Evolutionary conservation across 2,113 vertebrate genomes (phyloP), one percentile per base, ranked within the genome.

Genomic region (Megaceryle maxima): DNA sequence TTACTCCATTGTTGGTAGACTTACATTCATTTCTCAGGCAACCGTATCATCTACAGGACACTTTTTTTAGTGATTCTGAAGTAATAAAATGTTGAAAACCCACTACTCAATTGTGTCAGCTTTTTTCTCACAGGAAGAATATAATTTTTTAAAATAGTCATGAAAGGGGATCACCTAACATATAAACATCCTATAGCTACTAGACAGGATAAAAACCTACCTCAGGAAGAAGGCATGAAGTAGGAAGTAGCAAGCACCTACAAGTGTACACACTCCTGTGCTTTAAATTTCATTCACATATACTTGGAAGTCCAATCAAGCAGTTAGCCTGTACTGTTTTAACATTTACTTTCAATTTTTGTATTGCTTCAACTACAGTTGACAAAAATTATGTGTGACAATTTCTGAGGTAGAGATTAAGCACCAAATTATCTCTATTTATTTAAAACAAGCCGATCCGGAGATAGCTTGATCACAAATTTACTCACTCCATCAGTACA

Each of bases 201-300:
- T 51, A 59, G 22, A 55, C n/a, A 37, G 62, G 39, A 87, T 21
- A 74, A 80, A 93, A 81, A 74, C 29, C 72, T 41, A 55, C 11
- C 46, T 88, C 31, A 55, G 76, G 56, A 75, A 88, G 53, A 67
- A 55, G 33, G 16, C 29, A 20, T 20, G 37, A 46, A 53, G n/a
- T 50, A 72, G 15, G 20, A 91, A 85, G 24, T 0, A 80, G 25
- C 41, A 92, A 87, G 39, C 50, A 83, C 31, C 57, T 73, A 19
- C 11, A 82, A 60, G 7, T 5, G 3, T 20, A 41, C 0, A 0
- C 13, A 13, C 24, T 76, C 53, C 17, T 37, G 14, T 64, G 35
- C 39, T 64, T 80, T 63, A 39, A 87, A 64, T 22, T 66, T 66
- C 29, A 33, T 55, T 81, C 39, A 60, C 14, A 29, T 3, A 55